A percentile compares a stretch with the other conserved stretches of the same genome.
Evolutionary conservation across 2,888 invertebrate species (phyloP).

Genomic region (Microchrysa polita): DNA sequence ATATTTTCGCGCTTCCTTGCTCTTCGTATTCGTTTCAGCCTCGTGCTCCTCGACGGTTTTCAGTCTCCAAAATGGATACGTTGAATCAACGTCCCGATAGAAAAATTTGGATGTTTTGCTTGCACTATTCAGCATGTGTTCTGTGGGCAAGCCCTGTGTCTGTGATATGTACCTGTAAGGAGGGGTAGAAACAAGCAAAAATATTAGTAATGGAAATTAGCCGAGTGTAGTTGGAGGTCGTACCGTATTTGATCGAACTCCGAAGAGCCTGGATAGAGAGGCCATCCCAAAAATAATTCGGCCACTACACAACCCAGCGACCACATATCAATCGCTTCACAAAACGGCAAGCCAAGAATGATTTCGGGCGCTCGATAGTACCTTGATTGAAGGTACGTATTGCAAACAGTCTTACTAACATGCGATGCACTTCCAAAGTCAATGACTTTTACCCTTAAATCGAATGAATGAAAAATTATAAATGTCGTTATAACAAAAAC

Average conservation of each 20-base stretch:
- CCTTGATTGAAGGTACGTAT: conserved; percentile 98
- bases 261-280: conserved; percentile 97
- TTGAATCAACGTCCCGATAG: conserved; percentile 93
- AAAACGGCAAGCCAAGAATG: conserved; percentile 96
- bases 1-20: conserved; percentile 99
- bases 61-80: conserved; percentile 85
- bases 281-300: conserved; percentile 99
- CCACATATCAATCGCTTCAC: conserved; percentile 99
- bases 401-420: conserved; percentile 99
- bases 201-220: background rate
- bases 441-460: conserved; percentile 92
- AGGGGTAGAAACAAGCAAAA: too few relatives aligned
- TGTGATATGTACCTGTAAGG: conserved; percentile 82
- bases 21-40: conserved; percentile 95
- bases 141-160: conserved; percentile 97
- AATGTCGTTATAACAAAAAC: background rate
- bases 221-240: conserved; percentile 61
- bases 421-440: conserved; percentile 99
- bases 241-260: conserved; percentile 98
- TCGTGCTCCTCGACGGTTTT: conserved; percentile 99
- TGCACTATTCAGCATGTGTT: conserved; percentile 96
- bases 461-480: background rate
- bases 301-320: conserved; percentile 99
- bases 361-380: conserved; percentile 99
- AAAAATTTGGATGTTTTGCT: conserved; percentile 99